These are phyloP conservation scores for Dendroctonus valens DNA, from an alignment of 1,140 invertebrate genomes.

Conservation along the genomic window DNA sequence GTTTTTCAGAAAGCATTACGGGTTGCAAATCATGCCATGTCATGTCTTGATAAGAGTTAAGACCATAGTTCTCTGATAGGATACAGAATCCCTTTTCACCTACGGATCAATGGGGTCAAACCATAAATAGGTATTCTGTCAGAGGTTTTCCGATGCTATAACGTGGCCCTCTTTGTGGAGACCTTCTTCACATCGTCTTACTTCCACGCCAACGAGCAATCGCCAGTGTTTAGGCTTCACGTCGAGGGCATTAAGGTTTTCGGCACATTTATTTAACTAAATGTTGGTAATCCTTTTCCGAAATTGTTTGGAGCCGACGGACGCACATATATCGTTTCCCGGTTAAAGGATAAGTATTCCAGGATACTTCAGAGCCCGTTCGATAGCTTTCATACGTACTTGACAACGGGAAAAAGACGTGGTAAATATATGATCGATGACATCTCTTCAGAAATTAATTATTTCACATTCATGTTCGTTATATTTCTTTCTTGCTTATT, in stretches of 20 bases:
- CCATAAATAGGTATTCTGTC: conserved; percentile 45
- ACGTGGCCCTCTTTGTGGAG: conserved; percentile 30
- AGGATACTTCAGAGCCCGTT: conserved; percentile 17
- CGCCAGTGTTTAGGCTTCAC: conserved; percentile 37
- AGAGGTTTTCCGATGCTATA: conserved; percentile 32
- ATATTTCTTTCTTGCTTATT: too few species aligned
- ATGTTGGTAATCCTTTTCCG: conserved; percentile 38
- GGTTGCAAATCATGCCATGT: conserved; percentile 32
- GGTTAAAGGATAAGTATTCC: conserved; percentile 25
- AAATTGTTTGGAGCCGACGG: conserved; percentile 32
- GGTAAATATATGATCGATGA: background rate
- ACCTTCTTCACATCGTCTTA: conserved; percentile 39
- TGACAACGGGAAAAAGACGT: conserved; percentile 9
- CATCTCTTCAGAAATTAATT: too few species aligned
- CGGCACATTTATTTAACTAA: conserved; percentile 41
- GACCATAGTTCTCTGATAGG: conserved; percentile 33
- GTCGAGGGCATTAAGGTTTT: conserved; percentile 39
- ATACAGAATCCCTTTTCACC: conserved; percentile 40
- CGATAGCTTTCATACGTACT: conserved; percentile 26
- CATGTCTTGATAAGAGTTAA: conserved; percentile 35
- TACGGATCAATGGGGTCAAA: conserved; percentile 42
- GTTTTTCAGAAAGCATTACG: conserved; percentile 19
- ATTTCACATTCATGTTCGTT: too few species aligned
- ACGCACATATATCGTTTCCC: conserved; percentile 26
- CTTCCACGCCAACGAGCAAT: conserved; percentile 40